Base-by-base conservation (phyloP, 2,797 vertebrate species). In the Leptodactylus fallax region DNA sequence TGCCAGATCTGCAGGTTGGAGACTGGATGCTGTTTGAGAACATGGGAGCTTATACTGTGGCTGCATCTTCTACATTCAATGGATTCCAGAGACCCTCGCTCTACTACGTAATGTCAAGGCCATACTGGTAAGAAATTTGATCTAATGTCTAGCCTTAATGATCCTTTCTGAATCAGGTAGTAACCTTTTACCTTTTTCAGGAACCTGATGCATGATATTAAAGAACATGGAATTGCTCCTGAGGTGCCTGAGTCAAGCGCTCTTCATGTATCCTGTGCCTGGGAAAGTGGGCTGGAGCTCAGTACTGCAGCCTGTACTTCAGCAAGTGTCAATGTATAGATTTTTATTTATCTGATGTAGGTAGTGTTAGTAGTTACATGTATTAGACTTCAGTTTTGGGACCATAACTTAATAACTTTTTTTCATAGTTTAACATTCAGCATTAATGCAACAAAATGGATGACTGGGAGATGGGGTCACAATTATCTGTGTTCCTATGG, bases 11-110 rank as follows among this genome's bases (percentile, higher is more conserved):
- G 92, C 97, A 98, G 4, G 95, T 98, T 74, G 98, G 98, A 0
- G 98, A 99, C 83, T 99, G 98, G 98, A 94, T 99, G 94, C 92
- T 99, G 11, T 99, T 99, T 92, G 97, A 99, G 79, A 98, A 99
- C 94, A 99, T 99, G 98, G 98, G 98, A 0, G 98, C 98, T 79
- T 99, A 99, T 90, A 99, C 98, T 0, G 96, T 99, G 17, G 96
- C 98, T 0, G 97, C 97, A 0, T 94, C 97, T 74, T 99, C 98
- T 45, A 99, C 97, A 56, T 99, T 99, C 93, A 99, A 99, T 0
- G 98, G 98, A 45, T 99, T 99, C 94, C 97, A 99, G 93, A 96
- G 96, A 88, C 98, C 98, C 0, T 95, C 97, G 74, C 96, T 99
- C 82, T 88, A 96, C 90, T 97, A 99, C 0, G 96, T 99, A 85